Base-by-base conservation (phyloP, 2,888 invertebrate species). In the Chrysolina haemoptera region DNA sequence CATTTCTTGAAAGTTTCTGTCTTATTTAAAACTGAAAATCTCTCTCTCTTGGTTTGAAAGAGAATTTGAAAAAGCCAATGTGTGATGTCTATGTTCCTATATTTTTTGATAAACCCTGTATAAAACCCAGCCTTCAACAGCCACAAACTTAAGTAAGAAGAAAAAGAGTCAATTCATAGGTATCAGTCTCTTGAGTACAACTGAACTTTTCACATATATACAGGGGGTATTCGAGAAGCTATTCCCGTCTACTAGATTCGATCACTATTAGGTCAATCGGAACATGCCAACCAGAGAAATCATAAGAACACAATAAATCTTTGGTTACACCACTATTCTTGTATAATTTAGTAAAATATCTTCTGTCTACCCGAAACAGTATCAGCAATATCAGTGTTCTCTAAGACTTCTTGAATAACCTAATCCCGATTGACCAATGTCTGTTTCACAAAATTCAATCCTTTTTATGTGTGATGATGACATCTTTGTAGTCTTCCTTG, bases 401-500 rank as follows among this genome's bases (percentile, higher is more conserved):
- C 40, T 10, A 14, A 27, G 1, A 14, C 22, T 9, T 46, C 65
- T n/a, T 14, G 27, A 20, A 22, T 12, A 22, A 9, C 27, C 14
- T 5, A 12, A 6, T 5, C 50, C 46, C 1, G 16, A 18, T 22
- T 46, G 66, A 27, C 16, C 65, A n/a, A 22, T 20, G 10, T n/a
- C 65, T 46, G 11, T 20, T 22, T n/a, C 46, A n/a, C 20, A 4
- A 4, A 6, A 18, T 0, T 53, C 67, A 55, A 40, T 77, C 73
- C 76, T 82, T 82, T 72, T 82, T 84, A 78, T 87, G 80, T 14
- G 80, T 82, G 68, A 86, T 85, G n/a, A 84, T 77, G 27, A 86
- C 86, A 8, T 85, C 84, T 11, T 82, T 69, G 68, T 81, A 82
- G 73, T 88, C 86, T 71, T 87, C 87, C 64, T 82, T 78, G 9